phyloP scores from a whole-genome alignment of 1,140 invertebrate species.

The Euura lappo region DNA sequence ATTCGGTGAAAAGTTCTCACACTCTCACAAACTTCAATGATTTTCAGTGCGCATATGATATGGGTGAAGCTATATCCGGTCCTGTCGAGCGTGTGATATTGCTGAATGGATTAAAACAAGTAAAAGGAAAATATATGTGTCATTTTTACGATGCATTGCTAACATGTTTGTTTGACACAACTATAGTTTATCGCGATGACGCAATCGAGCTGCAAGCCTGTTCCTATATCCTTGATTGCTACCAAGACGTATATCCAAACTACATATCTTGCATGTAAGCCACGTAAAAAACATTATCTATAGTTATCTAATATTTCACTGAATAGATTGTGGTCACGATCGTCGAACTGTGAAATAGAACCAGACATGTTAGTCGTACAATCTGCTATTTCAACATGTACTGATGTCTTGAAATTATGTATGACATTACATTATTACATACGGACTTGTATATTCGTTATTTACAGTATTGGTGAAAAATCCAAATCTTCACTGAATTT shows the following conservation, averaged over 20 bases:
- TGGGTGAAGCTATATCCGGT: constrained; percentile 35
- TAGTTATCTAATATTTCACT: no score
- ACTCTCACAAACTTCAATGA: background rate
- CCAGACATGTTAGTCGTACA: no score
- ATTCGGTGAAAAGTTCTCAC: background rate
- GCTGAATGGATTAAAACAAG: constrained; percentile 32
- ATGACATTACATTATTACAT: no score
- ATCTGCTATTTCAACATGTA: no score
- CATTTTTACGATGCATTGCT: constrained; percentile 31
- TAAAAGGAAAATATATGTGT: constrained; percentile 20
- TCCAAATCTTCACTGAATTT: no score
- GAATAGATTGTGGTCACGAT: no score
- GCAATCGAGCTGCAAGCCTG: constrained; percentile 38
- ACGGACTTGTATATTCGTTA: no score
- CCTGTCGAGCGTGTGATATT: constrained; percentile 40
- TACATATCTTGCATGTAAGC: no score
- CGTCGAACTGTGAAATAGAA: no score
- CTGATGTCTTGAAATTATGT: no score
- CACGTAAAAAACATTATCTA: background rate
- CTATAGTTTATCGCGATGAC: constrained; percentile 37
- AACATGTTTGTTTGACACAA: constrained; percentile 42
- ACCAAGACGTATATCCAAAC: background rate
- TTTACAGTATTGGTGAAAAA: no score
- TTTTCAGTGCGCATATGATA: constrained; percentile 36
- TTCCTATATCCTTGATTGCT: constrained; percentile 5